Percentiles rank a stretch among this genome's conserved stretches.
Conservation (phyloP, 2,888 invertebrate species). For the Eupithecia inturbata region DNA sequence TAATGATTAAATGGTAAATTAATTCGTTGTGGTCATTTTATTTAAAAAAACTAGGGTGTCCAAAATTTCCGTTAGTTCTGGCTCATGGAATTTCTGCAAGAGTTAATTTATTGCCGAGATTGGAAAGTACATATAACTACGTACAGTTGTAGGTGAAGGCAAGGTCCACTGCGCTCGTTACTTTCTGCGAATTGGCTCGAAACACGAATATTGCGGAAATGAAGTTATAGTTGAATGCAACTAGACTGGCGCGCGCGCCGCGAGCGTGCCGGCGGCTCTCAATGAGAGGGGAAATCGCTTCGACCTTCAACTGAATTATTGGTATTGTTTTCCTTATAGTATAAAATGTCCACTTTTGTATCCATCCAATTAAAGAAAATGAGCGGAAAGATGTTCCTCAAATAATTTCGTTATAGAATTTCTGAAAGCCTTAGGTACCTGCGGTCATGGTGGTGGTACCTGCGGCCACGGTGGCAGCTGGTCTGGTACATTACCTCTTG, state of each 20-base stretch:
- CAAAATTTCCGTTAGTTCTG: background rate
- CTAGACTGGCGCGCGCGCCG: background rate
- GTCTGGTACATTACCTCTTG: constrained; percentile 83
- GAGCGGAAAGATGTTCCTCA: background rate
- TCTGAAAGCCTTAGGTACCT: background rate
- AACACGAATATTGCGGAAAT: constrained; percentile 23
- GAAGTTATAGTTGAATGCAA: background rate
- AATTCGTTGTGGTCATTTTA: background rate
- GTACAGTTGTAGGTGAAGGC: background rate
- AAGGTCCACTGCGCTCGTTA: constrained; percentile 5
- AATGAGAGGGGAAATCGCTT: background rate
- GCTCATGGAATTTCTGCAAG: background rate
- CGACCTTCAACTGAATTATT: background rate
- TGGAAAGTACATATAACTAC: background rate
- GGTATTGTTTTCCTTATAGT: background rate
- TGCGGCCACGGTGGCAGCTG: background rate
- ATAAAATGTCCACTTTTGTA: background rate
- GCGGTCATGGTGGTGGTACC: background rate
- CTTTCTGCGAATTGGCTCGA: constrained; percentile 8
- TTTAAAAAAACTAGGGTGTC: background rate
- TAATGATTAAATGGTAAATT: background rate
- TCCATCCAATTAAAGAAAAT: background rate
- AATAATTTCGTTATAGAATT: background rate
- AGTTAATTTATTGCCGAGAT: background rate
- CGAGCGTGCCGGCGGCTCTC: background rate